Evolutionary conservation across 1,140 invertebrate species (phyloP).

Genomic region (Carposina sasakii): DNA sequence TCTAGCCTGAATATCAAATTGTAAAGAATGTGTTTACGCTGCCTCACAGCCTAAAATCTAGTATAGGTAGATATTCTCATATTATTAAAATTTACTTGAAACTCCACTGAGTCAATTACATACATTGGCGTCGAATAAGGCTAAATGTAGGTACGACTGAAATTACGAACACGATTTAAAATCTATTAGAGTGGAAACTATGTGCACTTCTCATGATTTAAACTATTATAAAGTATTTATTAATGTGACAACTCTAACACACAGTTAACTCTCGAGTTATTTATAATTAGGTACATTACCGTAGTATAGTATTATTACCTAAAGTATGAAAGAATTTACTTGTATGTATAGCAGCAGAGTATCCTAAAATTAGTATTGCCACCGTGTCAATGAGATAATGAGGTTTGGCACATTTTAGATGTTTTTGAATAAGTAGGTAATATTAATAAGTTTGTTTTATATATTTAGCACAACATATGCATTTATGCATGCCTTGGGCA

Average conservation of each 20-base stretch:
- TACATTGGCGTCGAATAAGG: slow-evolving; percentile 34
- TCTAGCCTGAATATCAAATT: slow-evolving; percentile 68
- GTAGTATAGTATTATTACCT: no score
- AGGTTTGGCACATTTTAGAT: slow-evolving; percentile 35
- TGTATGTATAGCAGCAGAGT: no score
- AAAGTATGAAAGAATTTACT: no score
- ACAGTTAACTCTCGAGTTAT: slow-evolving; percentile 36
- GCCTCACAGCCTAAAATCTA: slow-evolving; percentile 68
- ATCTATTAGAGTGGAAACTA: slow-evolving; percentile 37
- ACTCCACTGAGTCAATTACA: slow-evolving; percentile 33
- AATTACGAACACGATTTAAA: slow-evolving; percentile 48
- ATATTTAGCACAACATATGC: no score
- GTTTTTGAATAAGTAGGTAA: no score
- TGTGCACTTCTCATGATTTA: slow-evolving; percentile 44
- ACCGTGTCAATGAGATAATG: slow-evolving; percentile 18
- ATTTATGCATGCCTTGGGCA: no score
- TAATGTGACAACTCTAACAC: slow-evolving; percentile 45
- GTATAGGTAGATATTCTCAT: slow-evolving; percentile 44
- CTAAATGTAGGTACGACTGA: slow-evolving; percentile 46
- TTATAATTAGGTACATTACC: slow-evolving; percentile 26
- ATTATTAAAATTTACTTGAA: slow-evolving; percentile 40
- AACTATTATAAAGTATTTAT: slow-evolving; percentile 35
- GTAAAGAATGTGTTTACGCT: slow-evolving; percentile 57
- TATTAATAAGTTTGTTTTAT: no score
- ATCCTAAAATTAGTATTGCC: slow-evolving; percentile 19